These are phyloP conservation scores for Enteromius treurensis DNA, from an alignment of 2,797 vertebrate species.

Conservation along the genomic window DNA sequence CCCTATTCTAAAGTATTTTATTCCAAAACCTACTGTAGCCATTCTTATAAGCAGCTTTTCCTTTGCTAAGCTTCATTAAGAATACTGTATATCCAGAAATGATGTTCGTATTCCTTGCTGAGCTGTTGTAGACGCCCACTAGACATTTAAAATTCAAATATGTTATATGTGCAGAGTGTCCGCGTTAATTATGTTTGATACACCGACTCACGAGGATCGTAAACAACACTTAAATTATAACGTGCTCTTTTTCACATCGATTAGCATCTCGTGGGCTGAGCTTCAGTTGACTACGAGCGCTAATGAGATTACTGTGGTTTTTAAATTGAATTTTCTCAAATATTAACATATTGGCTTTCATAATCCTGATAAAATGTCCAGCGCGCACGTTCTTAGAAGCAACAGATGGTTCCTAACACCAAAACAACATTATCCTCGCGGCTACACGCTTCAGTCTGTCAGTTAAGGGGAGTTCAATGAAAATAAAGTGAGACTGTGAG, in stretches of 20 bases:
- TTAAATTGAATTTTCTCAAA: constrained; percentile 42
- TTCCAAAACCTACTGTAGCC: background rate
- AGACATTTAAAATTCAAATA: background rate
- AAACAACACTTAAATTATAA: constrained; percentile 5
- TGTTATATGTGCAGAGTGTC: background rate
- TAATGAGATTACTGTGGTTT: constrained; percentile 32
- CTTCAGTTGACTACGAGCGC: background rate
- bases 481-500: constrained; percentile 27
- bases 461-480: constrained; percentile 20
- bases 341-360: constrained; percentile 11
- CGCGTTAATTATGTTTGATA: constrained; percentile 12
- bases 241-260: constrained; percentile 11
- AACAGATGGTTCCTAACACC: constrained; percentile 28
- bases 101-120: background rate
- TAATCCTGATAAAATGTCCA: constrained; percentile 39
- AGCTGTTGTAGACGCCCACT: background rate
- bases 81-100: background rate
- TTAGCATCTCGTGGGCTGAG: background rate
- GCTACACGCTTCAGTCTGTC: background rate
- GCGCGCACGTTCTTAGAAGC: background rate
- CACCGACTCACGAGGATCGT: background rate
- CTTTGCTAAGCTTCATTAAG: background rate
- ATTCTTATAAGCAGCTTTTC: background rate
- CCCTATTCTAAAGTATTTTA: background rate
- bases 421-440: background rate